Conservation (phyloP, 2,888 invertebrate species). For the Helicoverpa assulta region DNA sequence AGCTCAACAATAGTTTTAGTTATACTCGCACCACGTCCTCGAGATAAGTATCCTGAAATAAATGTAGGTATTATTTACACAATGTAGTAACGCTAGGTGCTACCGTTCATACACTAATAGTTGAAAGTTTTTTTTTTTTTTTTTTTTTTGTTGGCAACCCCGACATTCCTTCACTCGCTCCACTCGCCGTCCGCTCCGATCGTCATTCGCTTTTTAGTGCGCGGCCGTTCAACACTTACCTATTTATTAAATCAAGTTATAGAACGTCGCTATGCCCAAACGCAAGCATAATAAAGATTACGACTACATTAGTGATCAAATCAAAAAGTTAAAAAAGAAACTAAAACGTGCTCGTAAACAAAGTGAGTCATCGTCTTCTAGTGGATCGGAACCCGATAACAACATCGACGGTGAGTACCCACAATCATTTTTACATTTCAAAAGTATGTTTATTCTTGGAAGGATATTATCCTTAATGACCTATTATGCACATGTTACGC, state of each 20-base stretch:
- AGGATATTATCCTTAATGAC: no score
- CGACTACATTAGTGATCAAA: constrained; percentile 3
- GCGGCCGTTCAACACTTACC: neutral
- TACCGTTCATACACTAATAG: no score
- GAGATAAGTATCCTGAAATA: no score
- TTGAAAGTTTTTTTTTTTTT: no score
- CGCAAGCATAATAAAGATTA: constrained; percentile 2
- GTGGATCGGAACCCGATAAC: neutral
- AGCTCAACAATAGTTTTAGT: no score
- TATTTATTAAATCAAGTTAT: neutral
- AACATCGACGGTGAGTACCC: neutral
- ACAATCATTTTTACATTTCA: neutral
- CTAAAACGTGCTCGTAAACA: neutral
- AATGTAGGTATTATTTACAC: no score
- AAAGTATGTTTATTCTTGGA: no score
- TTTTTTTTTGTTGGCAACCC: neutral
- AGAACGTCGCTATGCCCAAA: neutral
- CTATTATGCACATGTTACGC: no score
- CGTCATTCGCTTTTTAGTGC: constrained; percentile 5
- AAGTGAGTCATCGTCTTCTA: neutral
- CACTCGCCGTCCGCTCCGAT: neutral
- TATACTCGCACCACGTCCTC: no score
- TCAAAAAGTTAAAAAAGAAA: neutral
- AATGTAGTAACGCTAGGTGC: no score
- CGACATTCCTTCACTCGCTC: neutral